Percentiles rank a stretch among this genome's conserved stretches.
Conservation (phyloP, 1,140 invertebrate genomes). For the Anthonomus grandis region DNA sequence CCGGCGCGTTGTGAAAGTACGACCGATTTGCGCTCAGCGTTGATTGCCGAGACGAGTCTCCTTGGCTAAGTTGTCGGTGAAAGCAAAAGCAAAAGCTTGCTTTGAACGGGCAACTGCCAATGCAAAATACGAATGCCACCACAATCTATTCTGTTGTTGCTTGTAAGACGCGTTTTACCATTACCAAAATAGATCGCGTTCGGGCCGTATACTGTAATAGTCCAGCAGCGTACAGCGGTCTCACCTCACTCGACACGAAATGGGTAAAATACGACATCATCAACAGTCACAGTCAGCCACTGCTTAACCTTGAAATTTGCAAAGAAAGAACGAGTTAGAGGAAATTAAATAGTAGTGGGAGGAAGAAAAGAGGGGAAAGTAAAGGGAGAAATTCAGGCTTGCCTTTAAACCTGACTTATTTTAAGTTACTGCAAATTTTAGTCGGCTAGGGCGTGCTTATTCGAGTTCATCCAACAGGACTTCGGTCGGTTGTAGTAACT, state of each 20-base stretch:
- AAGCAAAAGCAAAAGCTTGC: conserved; percentile 42
- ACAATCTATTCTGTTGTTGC: too few relatives aligned
- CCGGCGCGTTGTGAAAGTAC: conserved; percentile 42
- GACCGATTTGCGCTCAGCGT: conserved; percentile 39
- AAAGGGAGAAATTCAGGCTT: conserved; percentile 49
- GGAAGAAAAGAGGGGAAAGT: conserved; percentile 50
- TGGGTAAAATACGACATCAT: conserved; percentile 27
- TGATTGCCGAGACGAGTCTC: conserved; percentile 44
- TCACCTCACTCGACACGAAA: conserved; percentile 28
- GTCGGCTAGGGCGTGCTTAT: conserved; percentile 21
- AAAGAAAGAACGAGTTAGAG: conserved; percentile 47
- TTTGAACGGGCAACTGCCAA: conserved; percentile 12
- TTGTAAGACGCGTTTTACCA: conserved; percentile 18
- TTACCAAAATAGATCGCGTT: conserved; percentile 33
- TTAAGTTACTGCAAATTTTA: conserved; percentile 24
- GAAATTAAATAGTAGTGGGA: conserved; percentile 43
- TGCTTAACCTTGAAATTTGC: conserved; percentile 45
- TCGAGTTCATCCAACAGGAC: conserved; percentile 24
- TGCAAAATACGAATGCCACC: conserved; percentile 26
- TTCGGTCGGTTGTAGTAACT: conserved; percentile 28
- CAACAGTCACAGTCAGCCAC: conserved; percentile 28
- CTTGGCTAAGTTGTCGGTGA: conserved; percentile 43
- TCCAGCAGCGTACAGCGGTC: conserved; percentile 24
- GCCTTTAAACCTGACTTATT: conserved; percentile 31
- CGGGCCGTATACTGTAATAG: conserved; percentile 27